A percentile compares a stretch with the other conserved stretches of the same genome.
phyloP scores from a whole-genome alignment of 1,140 invertebrate species.

The Mamestra configurata region DNA sequence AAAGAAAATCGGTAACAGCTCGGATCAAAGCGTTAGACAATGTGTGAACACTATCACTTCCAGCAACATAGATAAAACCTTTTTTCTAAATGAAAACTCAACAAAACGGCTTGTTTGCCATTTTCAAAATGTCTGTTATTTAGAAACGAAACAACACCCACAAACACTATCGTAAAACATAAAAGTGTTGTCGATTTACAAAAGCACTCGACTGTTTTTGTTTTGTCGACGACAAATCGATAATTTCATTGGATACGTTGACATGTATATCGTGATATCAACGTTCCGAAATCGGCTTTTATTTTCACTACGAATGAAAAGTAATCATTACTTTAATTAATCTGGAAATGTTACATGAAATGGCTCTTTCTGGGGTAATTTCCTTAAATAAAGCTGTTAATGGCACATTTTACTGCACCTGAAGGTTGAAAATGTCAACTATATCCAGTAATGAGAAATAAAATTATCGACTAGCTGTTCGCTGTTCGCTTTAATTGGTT shows the following conservation, averaged over 20 bases:
- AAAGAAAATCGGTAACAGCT: background rate
- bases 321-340: constrained; percentile 18
- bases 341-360: background rate
- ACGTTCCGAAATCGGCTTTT: constrained; percentile 1
- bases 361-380: background rate
- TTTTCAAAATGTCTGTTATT: constrained; percentile 18
- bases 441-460: too few species aligned
- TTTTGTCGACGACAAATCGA: background rate
- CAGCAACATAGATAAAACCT: background rate
- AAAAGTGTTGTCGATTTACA: constrained; percentile 2
- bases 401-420: background rate
- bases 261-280: background rate
- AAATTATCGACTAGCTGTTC: too few species aligned
- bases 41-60: background rate
- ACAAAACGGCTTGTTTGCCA: constrained; percentile 11
- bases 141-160: constrained; percentile 9
- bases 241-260: background rate
- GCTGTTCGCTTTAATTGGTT: too few species aligned
- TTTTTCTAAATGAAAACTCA: constrained; percentile 14
- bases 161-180: constrained; percentile 21
- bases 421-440: background rate
- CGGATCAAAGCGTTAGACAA: background rate
- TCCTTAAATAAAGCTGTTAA: background rate
- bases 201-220: constrained; percentile 1
- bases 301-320: constrained; percentile 7